Base-by-base conservation (phyloP, 2,113 vertebrate species). In the Apistogramma diplotaenia region DNA sequence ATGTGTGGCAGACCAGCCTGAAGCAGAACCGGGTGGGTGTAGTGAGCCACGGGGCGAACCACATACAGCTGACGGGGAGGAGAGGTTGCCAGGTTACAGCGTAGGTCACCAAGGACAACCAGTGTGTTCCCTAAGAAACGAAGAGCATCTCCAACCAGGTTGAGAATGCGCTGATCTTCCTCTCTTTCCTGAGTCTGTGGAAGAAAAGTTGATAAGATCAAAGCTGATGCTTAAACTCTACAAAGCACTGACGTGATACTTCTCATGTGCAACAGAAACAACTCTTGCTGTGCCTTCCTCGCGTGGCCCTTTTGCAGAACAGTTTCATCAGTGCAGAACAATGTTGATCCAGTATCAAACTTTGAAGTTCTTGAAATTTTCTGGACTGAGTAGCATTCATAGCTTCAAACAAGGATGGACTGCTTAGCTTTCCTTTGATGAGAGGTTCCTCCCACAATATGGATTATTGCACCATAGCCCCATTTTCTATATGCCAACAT, bases 121-220 rank as follows among this genome's bases (percentile, higher is more conserved):
- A 97, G 93, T n/a, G 95, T 95, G 84, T 96, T 97, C 60, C 96
- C 96, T 43, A 97, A 93, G 40, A 96, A 92, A 72, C 96, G 94
- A 16, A 97, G 94, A 29, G 95, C 94, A 85, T 97, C 96, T 23
- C 96, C 96, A 0, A 97, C 96, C 75, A 96, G 85, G 86, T 96
- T 97, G 49, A 97, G 94, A 72, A 95, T 67, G 3, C 95, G 95
- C 89, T 97, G 96, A 85, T 96, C 95, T 71, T 96, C 96, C n/a
- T 96, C 96, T 0, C 96, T 93, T 53, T 95, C 96, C 78, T 96
- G 96, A 2, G 93, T 96, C 96, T 96, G 87, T 25, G 37, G 74
- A 31, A 18, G 46, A 29, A 8, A 25, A 70, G 61, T 29, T 29
- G 46, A 49, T 29, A 49, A 70, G 6, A 27, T 67, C 40, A 67